Evolutionary conservation across 2,113 vertebrate genomes (phyloP), one percentile per base, ranked within the genome.

Genomic region (Recurvirostra avosetta): DNA sequence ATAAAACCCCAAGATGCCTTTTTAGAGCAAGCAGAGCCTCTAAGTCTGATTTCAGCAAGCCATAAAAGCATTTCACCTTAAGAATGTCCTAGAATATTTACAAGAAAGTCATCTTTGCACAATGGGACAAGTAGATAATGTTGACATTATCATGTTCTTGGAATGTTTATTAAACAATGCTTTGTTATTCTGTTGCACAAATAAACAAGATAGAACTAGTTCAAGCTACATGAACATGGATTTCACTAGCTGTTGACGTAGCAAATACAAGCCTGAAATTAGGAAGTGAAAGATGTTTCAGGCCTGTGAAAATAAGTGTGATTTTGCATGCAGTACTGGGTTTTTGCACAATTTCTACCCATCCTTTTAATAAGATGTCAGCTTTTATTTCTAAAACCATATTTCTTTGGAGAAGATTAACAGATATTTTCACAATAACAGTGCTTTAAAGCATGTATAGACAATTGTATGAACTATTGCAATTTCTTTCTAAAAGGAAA

Each of bases 131-230:
- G 76, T 6, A 83, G 43, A 76, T 58, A 83, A 47, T 29, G 32
- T 88, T 93, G 77, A 94, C 73, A 80, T 88, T 86, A 93, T 77
- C 70, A 55, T 50, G 68, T 84, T 95, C 86, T 61, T 85, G 41
- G 49, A 81, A 82, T 96, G 94, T 98, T 97, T 97, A 92, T 91
- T 96, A 97, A 97, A 98, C 95, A 98, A 72, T 68, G 29, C 32
- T 96, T 91, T 94, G 79, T 90, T 86, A 80, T 83, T 77, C 83
- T 80, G 55, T 62, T 88, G 83, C 79, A 88, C 58, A 93, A 96
- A 90, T 36, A 94, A 94, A 92, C 86, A 87, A 77, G 72, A 79
- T 8, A 55, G 65, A 97, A 97, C 97, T 76, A 94, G 96, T 76
- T 82, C 30, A 72, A 72, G 55, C 94, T 85, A 79, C 59, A 89